These are phyloP conservation scores for Rhagonycha lutea DNA, from an alignment of 2,888 invertebrate genomes.

Conservation along the genomic window DNA sequence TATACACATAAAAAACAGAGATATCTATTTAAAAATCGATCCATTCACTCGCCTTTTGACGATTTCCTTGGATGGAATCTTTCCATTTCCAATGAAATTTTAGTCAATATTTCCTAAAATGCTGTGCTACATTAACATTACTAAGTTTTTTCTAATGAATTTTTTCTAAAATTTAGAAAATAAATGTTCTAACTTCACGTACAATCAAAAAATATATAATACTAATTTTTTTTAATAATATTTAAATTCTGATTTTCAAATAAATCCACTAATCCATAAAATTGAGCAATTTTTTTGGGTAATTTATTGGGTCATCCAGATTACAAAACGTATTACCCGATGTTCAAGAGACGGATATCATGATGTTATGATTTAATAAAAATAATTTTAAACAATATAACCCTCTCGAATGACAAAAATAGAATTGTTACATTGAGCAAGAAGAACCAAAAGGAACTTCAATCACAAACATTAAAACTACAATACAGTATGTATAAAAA, in stretches of 20 bases:
- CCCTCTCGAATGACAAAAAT: not conserved
- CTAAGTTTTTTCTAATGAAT: not conserved
- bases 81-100: too few species aligned
- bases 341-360: too few species aligned
- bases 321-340: not conserved
- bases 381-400: not conserved
- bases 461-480: not conserved
- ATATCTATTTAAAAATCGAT: too few species aligned
- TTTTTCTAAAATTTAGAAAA: not conserved
- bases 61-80: too few species aligned
- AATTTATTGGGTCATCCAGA: too few species aligned
- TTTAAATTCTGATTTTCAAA: not conserved
- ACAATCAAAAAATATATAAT: not conserved
- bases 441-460: not conserved
- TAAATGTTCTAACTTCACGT: not conserved
- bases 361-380: too few species aligned
- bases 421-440: not conserved
- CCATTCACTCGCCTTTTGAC: too few species aligned
- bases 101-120: too few species aligned
- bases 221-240: not conserved
- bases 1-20: too few species aligned
- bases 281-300: not conserved
- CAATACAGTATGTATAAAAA: not conserved
- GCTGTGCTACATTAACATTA: not conserved
- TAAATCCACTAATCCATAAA: not conserved